phyloP scores from a whole-genome alignment of 2,113 vertebrate species.

The Brachypteracias leptosomus region DNA sequence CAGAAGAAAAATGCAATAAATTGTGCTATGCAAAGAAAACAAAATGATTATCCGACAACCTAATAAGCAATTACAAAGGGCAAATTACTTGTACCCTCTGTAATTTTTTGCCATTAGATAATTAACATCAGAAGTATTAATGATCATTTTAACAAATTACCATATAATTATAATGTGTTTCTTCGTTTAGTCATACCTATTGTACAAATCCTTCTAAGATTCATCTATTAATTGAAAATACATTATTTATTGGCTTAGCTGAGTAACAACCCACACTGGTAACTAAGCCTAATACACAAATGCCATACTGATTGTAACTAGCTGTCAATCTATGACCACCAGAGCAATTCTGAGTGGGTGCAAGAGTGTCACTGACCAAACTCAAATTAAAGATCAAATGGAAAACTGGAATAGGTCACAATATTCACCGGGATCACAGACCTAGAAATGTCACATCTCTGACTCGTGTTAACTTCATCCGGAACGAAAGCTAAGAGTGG shows the following conservation, averaged over 20 bases:
- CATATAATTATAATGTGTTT: conserved; percentile 49
- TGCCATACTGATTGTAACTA: neutral
- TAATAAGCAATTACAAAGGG: conserved; percentile 44
- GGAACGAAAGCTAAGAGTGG: neutral
- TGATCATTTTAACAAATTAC: conserved; percentile 49
- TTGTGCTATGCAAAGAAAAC: conserved; percentile 3
- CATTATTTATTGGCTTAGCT: neutral
- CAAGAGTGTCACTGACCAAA: neutral
- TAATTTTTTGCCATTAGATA: conserved; percentile 62
- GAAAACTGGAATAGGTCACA: neutral
- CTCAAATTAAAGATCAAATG: conserved; percentile 29
- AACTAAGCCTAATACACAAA: conserved; percentile 13
- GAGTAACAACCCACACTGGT: neutral
- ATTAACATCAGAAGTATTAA: conserved; percentile 63
- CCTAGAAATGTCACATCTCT: neutral
- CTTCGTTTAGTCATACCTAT: conserved; percentile 11
- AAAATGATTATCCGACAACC: conserved; percentile 27
- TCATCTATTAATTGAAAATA: conserved; percentile 35
- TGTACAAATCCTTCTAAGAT: conserved; percentile 39
- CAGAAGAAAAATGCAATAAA: conserved; percentile 25
- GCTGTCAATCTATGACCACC: neutral
- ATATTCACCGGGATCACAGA: neutral
- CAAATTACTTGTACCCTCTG: conserved; percentile 21
- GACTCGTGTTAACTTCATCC: neutral
- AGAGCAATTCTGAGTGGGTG: neutral